Conservation (phyloP, 2,797 vertebrate species). For the Sebastes ruberrimus region DNA sequence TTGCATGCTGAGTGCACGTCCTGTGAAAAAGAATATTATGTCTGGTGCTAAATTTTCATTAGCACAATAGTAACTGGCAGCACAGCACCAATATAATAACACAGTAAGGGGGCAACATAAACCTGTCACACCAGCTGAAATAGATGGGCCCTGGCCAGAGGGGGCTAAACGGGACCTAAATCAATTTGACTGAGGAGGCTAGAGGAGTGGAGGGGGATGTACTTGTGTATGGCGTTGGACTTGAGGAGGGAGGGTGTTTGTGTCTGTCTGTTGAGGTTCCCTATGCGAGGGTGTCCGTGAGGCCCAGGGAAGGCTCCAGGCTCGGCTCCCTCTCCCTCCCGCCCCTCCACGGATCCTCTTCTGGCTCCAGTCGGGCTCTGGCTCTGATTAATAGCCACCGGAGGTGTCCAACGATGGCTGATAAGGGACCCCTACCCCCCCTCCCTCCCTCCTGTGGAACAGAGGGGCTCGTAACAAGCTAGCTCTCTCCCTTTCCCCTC, state of each 20-base stretch:
- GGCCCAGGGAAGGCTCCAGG: slow-evolving; percentile 66
- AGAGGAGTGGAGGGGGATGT: slow-evolving; percentile 67
- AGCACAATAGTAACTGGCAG: slow-evolving; percentile 87
- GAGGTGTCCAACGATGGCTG: slow-evolving; percentile 91
- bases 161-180: slow-evolving; percentile 80
- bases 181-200: slow-evolving; percentile 88
- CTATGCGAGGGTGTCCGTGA: slow-evolving; percentile 57
- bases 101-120: slow-evolving; percentile 88
- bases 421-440: slow-evolving; percentile 79
- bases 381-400: slow-evolving; percentile 92
- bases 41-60: slow-evolving; percentile 87
- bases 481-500: slow-evolving; percentile 55
- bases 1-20: slow-evolving; percentile 79
- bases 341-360: slow-evolving; percentile 69
- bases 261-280: slow-evolving; percentile 68
- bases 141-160: slow-evolving; percentile 71
- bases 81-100: slow-evolving; percentile 88
- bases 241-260: slow-evolving; percentile 74
- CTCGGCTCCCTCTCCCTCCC: slow-evolving; percentile 31
- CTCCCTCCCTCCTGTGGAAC: slow-evolving; percentile 49
- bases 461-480: slow-evolving; percentile 72
- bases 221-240: slow-evolving; percentile 68
- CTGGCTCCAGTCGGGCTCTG: slow-evolving; percentile 90
- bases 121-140: slow-evolving; percentile 86
- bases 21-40: slow-evolving; percentile 81